phyloP scores from a whole-genome alignment of 2,113 vertebrate genomes.

The Hippocampus zosterae region DNA sequence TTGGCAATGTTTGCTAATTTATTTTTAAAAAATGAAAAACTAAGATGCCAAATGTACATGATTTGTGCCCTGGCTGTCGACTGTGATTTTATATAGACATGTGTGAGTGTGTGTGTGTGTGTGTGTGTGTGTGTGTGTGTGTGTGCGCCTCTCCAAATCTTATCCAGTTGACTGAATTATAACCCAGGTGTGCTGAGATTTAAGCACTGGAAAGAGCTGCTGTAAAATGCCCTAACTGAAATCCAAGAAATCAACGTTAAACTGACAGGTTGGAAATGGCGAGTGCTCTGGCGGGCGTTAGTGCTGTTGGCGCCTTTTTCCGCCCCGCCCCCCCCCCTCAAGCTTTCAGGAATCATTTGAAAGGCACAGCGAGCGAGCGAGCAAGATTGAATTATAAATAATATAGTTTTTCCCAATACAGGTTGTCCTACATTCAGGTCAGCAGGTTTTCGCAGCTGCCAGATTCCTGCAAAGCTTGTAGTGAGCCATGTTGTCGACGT shows the following conservation, averaged over 20 bases:
- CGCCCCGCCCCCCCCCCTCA: too few relatives aligned
- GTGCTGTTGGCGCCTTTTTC: slow-evolving; percentile 15
- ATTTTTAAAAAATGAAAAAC: too few relatives aligned
- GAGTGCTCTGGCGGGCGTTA: slow-evolving; percentile 48
- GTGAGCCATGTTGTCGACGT: neutral
- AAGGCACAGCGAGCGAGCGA: slow-evolving; percentile 44
- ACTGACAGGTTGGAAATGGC: slow-evolving; percentile 32
- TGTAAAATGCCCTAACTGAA: neutral
- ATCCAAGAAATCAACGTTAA: slow-evolving; percentile 17
- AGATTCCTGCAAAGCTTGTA: slow-evolving; percentile 12
- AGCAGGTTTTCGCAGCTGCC: slow-evolving; percentile 9
- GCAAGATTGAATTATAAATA: slow-evolving; percentile 65
- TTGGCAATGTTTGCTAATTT: too few relatives aligned
- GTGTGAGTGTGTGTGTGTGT: too few relatives aligned
- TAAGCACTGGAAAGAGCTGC: too few relatives aligned
- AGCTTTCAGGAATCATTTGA: slow-evolving; percentile 62
- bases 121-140: too few relatives aligned
- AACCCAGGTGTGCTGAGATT: too few relatives aligned
- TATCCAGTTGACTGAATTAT: too few relatives aligned
- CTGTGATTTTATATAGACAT: too few relatives aligned
- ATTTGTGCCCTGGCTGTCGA: too few relatives aligned
- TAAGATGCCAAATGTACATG: too few relatives aligned
- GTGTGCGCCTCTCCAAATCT: too few relatives aligned
- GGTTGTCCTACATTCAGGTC: slow-evolving; percentile 46
- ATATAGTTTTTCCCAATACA: slow-evolving; percentile 52